These are phyloP conservation scores for Vimba vimba DNA, from an alignment of 2,113 vertebrate genomes.

Conservation along the genomic window DNA sequence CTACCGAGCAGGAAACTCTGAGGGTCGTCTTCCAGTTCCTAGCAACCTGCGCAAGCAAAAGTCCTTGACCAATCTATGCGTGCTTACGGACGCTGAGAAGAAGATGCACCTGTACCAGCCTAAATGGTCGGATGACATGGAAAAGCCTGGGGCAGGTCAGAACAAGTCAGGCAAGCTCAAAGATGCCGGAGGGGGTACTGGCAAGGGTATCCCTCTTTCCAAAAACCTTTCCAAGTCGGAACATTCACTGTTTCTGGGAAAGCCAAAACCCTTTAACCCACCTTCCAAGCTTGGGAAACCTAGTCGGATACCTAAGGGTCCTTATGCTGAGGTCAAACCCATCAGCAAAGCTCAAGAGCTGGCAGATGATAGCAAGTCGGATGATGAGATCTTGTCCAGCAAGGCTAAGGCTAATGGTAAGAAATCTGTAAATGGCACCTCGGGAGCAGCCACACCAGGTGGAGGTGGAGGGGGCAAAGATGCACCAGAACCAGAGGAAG, in stretches of 20 bases:
- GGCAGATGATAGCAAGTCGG: constrained; percentile 75
- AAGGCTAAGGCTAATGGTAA: constrained; percentile 76
- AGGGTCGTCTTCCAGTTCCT: constrained; percentile 73
- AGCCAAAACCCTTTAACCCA: constrained; percentile 78
- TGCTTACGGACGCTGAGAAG: constrained; percentile 92
- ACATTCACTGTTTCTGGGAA: constrained; percentile 90
- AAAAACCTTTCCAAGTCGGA: constrained; percentile 90
- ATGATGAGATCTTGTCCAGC: constrained; percentile 80
- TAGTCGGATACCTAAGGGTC: constrained; percentile 91
- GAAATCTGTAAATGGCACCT: constrained; percentile 63
- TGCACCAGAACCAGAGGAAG: constrained; percentile 65
- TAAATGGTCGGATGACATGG: constrained; percentile 86
- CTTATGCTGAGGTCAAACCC: constrained; percentile 94
- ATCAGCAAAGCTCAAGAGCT: constrained; percentile 87
- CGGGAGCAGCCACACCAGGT: constrained; percentile 54
- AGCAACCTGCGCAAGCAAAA: constrained; percentile 89
- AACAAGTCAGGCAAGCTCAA: constrained; percentile 64
- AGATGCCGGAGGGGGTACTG: constrained; percentile 64
- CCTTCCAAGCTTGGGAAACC: constrained; percentile 79
- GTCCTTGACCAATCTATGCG: constrained; percentile 89
- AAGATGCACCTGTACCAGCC: constrained; percentile 91
- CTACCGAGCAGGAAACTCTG: constrained; percentile 80
- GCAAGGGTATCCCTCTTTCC: constrained; percentile 73
- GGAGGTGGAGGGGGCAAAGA: constrained; percentile 57
- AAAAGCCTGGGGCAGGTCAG: constrained; percentile 71